These are phyloP conservation scores for Pelochelys cantorii DNA, from an alignment of 2,797 vertebrate genomes.

Conservation along the genomic window DNA sequence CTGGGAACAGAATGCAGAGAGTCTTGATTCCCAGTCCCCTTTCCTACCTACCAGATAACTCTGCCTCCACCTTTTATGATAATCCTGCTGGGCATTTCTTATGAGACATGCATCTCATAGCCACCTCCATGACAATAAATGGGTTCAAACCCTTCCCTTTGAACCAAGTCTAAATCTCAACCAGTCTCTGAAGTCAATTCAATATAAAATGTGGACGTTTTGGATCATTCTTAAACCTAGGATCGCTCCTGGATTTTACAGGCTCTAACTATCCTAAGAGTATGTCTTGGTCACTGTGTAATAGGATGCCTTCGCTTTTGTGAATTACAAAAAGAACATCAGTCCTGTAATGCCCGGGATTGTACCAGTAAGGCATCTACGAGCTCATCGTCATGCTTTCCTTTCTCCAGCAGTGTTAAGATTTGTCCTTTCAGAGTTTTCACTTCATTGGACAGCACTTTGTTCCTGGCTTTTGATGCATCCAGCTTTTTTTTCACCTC, in stretches of 20 bases:
- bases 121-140: not conserved
- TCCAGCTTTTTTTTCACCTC: conserved; percentile 88
- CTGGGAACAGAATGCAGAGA: not conserved
- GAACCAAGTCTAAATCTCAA: not conserved
- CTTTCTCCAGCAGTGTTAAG: conserved; percentile 88
- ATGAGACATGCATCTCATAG: not conserved
- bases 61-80: not conserved
- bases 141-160: not conserved
- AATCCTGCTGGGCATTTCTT: not conserved
- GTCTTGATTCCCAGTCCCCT: not conserved
- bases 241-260: conserved; percentile 33
- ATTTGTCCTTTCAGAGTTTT: conserved; percentile 89
- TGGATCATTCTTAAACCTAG: conserved; percentile 14
- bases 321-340: not conserved
- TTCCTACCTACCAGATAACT: not conserved
- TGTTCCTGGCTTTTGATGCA: conserved; percentile 87
- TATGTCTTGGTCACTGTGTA: not conserved
- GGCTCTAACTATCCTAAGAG: not conserved
- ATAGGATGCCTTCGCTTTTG: not conserved
- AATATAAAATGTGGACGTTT: not conserved
- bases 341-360: not conserved
- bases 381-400: conserved; percentile 91
- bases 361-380: conserved; percentile 90
- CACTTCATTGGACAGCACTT: conserved; percentile 84
- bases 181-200: not conserved